Evolutionary conservation across 2,888 invertebrate genomes (phyloP).

Genomic region (Branchellion lobata): DNA sequence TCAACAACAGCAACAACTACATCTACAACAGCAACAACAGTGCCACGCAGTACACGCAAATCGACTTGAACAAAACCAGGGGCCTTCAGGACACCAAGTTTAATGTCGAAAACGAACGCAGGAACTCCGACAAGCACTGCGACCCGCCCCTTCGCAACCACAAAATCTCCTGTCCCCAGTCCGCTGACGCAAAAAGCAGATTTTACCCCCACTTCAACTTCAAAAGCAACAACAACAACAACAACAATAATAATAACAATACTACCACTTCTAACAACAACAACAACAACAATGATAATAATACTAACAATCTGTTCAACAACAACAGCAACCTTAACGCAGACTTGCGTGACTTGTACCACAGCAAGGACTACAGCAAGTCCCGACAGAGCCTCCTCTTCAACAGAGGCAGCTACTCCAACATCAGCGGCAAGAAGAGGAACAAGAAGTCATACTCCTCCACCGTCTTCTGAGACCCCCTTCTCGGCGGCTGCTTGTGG

Average conservation of each 20-base stretch:
- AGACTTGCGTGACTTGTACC: no score
- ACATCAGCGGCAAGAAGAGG: not conserved
- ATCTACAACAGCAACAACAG: not conserved
- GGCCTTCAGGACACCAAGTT: constrained; percentile 29
- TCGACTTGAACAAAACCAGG: constrained; percentile 28
- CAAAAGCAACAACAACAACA: not conserved
- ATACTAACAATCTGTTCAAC: not conserved
- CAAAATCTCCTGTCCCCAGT: no score
- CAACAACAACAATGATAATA: not conserved
- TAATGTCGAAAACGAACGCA: constrained; percentile 24
- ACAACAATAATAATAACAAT: not conserved
- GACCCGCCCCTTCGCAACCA: not conserved
- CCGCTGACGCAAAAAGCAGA: not conserved
- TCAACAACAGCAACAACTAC: not conserved
- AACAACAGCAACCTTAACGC: not conserved
- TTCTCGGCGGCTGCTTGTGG: no score
- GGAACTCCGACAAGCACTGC: not conserved
- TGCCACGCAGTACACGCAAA: constrained; percentile 34
- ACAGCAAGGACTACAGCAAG: not conserved
- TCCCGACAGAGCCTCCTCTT: not conserved
- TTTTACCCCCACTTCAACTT: not conserved
- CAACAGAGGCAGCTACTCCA: not conserved
- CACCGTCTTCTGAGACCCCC: not conserved
- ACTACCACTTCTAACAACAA: not conserved
- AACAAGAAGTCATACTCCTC: constrained; percentile 4